Evolutionary conservation across 30 jellyfish, hydroid and myxozoan genomes (phyloP), one percentile per base, ranked within the genome.

Genomic region (Pelagia noctiluca): DNA sequence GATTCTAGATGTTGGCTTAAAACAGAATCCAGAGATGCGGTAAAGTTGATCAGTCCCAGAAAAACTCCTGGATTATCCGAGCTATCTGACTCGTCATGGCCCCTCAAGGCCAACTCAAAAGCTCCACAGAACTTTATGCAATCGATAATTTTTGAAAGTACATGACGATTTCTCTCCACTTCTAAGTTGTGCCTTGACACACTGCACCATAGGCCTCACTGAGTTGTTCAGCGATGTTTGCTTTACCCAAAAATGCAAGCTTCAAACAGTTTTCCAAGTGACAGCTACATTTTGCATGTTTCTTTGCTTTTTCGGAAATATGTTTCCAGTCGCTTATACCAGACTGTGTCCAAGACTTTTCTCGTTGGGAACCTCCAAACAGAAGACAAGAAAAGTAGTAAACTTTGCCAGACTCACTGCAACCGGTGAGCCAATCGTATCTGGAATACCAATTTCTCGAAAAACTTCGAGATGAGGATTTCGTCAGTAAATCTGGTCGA

Each of bases 31-130:
- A 71, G 64, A n/a, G n/a, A n/a, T n/a, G n/a, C n/a, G n/a, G n/a
- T n/a, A n/a, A n/a, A n/a, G n/a, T n/a, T n/a, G n/a, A n/a, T n/a
- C n/a, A n/a, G n/a, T n/a, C n/a, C n/a, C n/a, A n/a, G n/a, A n/a
- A n/a, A n/a, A n/a, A n/a, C 89, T 26, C 95, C 95, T 25, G 95
- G 89, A 35, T 71, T 85, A 32, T 72, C 81, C 16, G 85, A 85
- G 25, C 60, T 76, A 24, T 30, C 48, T 18, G 71, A 18, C 38
- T 73, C 89, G 46, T 84, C 89, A 50, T 73, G 95, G n/a, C 95
- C 95, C 36, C 95, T 53, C 50, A 84, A 38, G 36, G 95, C 76
- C 26, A 84, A 70, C 81, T 84, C 83, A 73, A 71, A 73, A 11
- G 84, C 73, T 10, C 95, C 75, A 73, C 83, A 71, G 63, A 73